A percentile compares a stretch with the other conserved stretches of the same genome.
Conservation (phyloP, 2,113 vertebrate genomes). For the Trachemys scripta region DNA sequence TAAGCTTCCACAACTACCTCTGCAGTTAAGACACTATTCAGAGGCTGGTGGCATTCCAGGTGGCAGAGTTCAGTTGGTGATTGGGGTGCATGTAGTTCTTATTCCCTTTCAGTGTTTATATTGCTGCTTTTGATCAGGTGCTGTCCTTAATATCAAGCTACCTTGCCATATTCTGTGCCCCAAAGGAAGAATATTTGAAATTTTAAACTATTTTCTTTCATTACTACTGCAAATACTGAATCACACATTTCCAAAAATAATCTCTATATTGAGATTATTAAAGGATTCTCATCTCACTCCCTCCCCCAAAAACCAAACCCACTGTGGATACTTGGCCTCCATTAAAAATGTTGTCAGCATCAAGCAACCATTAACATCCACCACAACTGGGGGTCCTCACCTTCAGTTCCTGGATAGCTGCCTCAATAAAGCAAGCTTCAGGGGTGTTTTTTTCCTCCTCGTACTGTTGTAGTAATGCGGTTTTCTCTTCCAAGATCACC, state of each 20-base stretch:
- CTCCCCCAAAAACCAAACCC: background rate
- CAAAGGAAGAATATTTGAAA: background rate
- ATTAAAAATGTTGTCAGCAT: background rate
- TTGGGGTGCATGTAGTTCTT: background rate
- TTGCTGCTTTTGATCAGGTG: background rate
- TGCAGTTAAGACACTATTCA: background rate
- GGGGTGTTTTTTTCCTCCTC: slow-evolving; percentile 88
- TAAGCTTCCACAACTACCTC: background rate
- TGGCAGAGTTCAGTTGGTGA: background rate
- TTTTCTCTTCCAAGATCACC: slow-evolving; percentile 90
- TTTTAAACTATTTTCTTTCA: background rate
- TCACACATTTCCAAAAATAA: background rate
- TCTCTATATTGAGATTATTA: background rate
- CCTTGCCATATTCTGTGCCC: background rate
- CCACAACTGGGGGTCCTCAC: slow-evolving; percentile 69
- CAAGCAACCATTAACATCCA: background rate
- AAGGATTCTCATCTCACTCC: background rate
- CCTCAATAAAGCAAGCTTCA: slow-evolving; percentile 94
- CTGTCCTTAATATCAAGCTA: background rate
- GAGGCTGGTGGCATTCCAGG: background rate
- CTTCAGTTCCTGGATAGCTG: slow-evolving; percentile 93
- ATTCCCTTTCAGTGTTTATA: background rate
- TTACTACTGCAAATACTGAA: background rate
- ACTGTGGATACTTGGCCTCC: background rate
- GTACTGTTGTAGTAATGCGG: slow-evolving; percentile 87